Base-by-base conservation (phyloP, 2,113 vertebrate species). In the Euleptes europaea region DNA sequence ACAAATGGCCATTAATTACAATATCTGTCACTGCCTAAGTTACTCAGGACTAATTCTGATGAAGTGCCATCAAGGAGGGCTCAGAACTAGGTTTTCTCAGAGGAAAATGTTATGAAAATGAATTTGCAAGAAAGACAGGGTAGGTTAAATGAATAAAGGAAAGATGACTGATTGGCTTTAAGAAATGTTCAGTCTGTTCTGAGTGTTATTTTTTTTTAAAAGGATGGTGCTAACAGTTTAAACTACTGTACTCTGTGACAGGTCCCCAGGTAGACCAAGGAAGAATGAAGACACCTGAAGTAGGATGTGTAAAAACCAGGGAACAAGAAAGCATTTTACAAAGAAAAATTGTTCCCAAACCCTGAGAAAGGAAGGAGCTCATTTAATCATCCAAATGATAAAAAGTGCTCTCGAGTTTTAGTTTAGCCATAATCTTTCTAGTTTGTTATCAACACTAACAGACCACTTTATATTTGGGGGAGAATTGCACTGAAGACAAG, bases 41-140 rank as follows among this genome's bases (percentile, higher is more conserved):
- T 86, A 86, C 87, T 93, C 88, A 87, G 85, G 88, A 91, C 88
- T 86, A 93, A 92, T 94, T 89, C 90, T 93, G 92, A 90, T 92
- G 40, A 93, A 95, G 84, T 87, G 87, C 9, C 88, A 71, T 89
- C 70, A 92, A 74, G 51, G 38, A 84, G 82, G 60, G 71, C 57
- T 74, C 47, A 83, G 83, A 83, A 89, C 83, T 83, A 86, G 87
- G 84, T 92, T 42, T 90, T 83, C 35, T 65, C 85, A 85, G 90
- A 86, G 78, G 75, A 38, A 94, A 90, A 93, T 81, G 67, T 88
- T 74, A 76, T 21, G 69, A 78, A 91, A 92, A 84, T 85, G 81
- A 84, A 85, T 88, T 63, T 60, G 89, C 81, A 13, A 7, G 85
- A 83, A 90, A 60, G 35, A 69, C 44, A 63, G 89, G 15, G 67